Evolutionary conservation across 2,113 vertebrate genomes (phyloP).

Genomic region (Diglossa brunneiventris): DNA sequence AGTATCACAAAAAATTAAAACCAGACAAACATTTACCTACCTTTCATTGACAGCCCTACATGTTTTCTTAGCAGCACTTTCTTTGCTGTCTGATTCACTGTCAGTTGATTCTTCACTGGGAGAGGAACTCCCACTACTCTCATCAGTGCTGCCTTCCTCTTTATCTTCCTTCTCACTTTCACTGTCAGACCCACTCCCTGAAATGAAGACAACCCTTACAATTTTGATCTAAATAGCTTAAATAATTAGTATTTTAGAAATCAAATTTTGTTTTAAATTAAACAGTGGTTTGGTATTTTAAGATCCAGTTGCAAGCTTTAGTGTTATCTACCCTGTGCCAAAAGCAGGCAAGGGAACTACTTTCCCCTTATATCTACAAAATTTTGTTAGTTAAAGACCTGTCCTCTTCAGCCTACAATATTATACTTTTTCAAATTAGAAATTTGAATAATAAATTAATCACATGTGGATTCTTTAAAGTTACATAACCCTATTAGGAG

Average conservation of each 20-base stretch:
- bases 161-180: constrained; percentile 72
- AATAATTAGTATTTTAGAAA: background rate
- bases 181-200: constrained; percentile 78
- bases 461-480: background rate
- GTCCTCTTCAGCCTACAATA: background rate
- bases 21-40: constrained; percentile 30
- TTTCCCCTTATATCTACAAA: background rate
- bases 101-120: constrained; percentile 74
- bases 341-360: background rate
- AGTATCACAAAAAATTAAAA: background rate
- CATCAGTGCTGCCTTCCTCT: constrained; percentile 63
- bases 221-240: background rate
- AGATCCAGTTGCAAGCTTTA: background rate
- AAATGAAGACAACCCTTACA: background rate
- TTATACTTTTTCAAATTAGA: background rate
- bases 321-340: background rate
- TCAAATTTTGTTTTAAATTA: background rate
- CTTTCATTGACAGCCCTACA: constrained; percentile 31
- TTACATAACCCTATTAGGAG: background rate
- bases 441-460: background rate
- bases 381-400: background rate
- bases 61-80: constrained; percentile 59
- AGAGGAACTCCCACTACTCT: constrained; percentile 73
- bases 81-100: constrained; percentile 71
- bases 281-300: background rate